Percentiles rank a stretch among this genome's conserved stretches.
Evolutionary conservation across 2,113 vertebrate species (phyloP).

Genomic region (Tautogolabrus adspersus): DNA sequence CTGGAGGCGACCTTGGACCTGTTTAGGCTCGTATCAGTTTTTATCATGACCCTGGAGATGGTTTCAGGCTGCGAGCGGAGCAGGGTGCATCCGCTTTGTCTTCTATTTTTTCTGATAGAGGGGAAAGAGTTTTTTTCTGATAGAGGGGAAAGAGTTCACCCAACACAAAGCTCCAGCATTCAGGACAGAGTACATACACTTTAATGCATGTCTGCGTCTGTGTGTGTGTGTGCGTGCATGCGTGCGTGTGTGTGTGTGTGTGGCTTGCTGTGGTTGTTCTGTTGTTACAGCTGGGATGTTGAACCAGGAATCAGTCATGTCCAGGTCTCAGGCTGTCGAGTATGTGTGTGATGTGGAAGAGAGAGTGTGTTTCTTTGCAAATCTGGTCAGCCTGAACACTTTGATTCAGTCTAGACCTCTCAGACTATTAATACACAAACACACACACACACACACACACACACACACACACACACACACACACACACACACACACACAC

Average conservation of each 20-base stretch:
- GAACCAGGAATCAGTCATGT: slow-evolving; percentile 64
- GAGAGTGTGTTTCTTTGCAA: slow-evolving; percentile 38
- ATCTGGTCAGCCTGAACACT: slow-evolving; percentile 41
- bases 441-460: slow-evolving; percentile 12
- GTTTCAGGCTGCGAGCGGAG: neutral
- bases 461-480: slow-evolving; percentile 3
- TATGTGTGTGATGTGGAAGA: neutral
- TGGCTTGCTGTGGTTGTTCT: slow-evolving; percentile 51
- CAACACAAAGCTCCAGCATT: slow-evolving; percentile 27
- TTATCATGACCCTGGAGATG: slow-evolving; percentile 52
- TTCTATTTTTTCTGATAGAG: slow-evolving; percentile 37
- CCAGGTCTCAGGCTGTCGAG: slow-evolving; percentile 37
- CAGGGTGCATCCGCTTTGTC: slow-evolving; percentile 40
- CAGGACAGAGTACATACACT: slow-evolving; percentile 6
- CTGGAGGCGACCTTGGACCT: slow-evolving; percentile 50
- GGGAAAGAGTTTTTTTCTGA: slow-evolving; percentile 19
- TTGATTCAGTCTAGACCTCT: slow-evolving; percentile 64
- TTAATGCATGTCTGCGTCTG: slow-evolving; percentile 13
- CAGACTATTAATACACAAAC: slow-evolving; percentile 35
- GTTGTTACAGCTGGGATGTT: slow-evolving; percentile 75
- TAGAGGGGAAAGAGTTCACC: slow-evolving; percentile 17
- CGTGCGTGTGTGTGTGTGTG: slow-evolving; percentile 9
- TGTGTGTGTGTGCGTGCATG: neutral
- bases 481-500: no score
- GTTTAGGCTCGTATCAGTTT: slow-evolving; percentile 49